Evolutionary conservation across 1,140 invertebrate genomes (phyloP), one percentile per base, ranked within the genome.

Genomic region (Sipha flava): DNA sequence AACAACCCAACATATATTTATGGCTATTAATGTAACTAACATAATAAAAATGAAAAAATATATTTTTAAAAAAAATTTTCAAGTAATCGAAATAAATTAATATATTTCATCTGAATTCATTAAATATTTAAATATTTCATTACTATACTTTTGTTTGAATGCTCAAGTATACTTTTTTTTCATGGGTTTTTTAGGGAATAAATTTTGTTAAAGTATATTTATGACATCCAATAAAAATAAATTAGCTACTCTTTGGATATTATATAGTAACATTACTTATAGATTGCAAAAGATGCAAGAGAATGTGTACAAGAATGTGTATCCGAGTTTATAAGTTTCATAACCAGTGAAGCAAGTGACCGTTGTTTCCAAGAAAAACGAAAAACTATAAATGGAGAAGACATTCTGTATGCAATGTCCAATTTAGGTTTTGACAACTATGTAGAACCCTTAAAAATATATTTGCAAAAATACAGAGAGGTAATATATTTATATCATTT

Each of bases 221-320:
- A n/a, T n/a, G n/a, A n/a, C n/a, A 40, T 40, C 37, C 4, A 40
- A 40, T 40, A 4, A 40, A 40, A 6, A 40, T 40, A 40, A 40
- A 40, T n/a, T n/a, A n/a, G n/a, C n/a, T n/a, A n/a, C n/a, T n/a
- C n/a, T n/a, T n/a, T n/a, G n/a, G 14, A 52, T 31, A 31, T 52
- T 31, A 14, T 2, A 16, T 7, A 4, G 2, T 21, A 54, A 12
- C 34, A 21, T 1, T 26, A 45, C 29, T 68, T n/a, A 29, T 86
- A 94, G 92, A 98, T 99, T 84, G 96, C 98, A 0, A 99, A 99
- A 89, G 98, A 99, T 88, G 97, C 98, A 0, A 90, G 98, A 82
- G 98, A 99, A 87, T 99, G 97, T 88, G 95, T 99, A 23, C 98
- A 99, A 87, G 98, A 99, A 87, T 99, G 98, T 88, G 97, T 99